Base-by-base conservation (phyloP, 2,888 invertebrate species). In the Seira ritae region DNA sequence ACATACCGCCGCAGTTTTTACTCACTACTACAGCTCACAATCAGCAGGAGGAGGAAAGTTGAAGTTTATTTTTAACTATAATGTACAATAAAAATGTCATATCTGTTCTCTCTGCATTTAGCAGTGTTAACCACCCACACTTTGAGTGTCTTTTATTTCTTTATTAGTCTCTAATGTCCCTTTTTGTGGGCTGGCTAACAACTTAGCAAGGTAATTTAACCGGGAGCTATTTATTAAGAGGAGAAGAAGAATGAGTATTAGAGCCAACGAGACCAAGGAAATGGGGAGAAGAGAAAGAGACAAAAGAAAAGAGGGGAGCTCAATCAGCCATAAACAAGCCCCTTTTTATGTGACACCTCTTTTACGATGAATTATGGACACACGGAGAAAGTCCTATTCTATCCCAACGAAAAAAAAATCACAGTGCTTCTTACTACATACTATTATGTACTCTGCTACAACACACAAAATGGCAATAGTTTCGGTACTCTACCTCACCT, bases 281-380 rank as follows among this genome's bases (percentile, higher is more conserved):
- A 42, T 42, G 66, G 46, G 50, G 19, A 71, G 24, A 72, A 50
- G 72, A 67, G 66, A n/a, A 67, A 60, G 68, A 42, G 60, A 62
- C 73, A 62, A 73, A 73, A 62, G 60, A 19, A 71, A 55, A 60
- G 74, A 66, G 71, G 75, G 55, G 81, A 71, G 75, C 75, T 81
- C 81, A 81, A 81, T 81, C 81, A 81, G 81, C 81, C 81, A 76
- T 81, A 81, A 81, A 81, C 81, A 76, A 81, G 81, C 76, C 72
- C 66, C 20, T 81, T 79, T 80, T 81, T 81, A 81, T 81, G 81
- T 81, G 81, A 76, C 81, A 81, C 81, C 76, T 81, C 80, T 81
- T 81, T 81, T 81, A 81, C 76, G 81, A 81, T 81, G 81, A 81
- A 67, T 76, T 76, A 81, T 81, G 81, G 42, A 42, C 42, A 12